phyloP scores from a whole-genome alignment of 2,113 vertebrate species.

The Pagrus major region DNA sequence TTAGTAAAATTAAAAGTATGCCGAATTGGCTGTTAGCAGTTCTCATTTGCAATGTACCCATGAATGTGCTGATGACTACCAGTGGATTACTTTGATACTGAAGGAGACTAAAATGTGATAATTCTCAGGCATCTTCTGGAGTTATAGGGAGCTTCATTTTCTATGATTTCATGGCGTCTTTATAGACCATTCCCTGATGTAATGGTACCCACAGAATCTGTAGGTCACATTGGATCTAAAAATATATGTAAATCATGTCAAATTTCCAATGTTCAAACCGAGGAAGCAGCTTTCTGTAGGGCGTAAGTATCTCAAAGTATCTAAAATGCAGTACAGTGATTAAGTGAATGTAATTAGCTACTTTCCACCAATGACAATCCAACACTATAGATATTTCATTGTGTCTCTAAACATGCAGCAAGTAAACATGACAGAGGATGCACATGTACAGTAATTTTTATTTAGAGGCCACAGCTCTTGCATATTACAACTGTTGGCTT shows the following conservation, averaged over 20 bases:
- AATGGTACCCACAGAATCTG: not conserved
- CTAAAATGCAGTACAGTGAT: not conserved
- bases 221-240: not conserved
- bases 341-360: not conserved
- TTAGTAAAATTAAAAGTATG: not conserved
- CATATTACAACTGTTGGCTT: conserved; percentile 99
- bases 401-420: not conserved
- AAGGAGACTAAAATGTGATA: not conserved
- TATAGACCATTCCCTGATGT: not conserved
- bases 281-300: not conserved
- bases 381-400: not conserved
- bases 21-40: not conserved
- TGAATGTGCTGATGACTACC: not conserved
- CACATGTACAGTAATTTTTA: conserved; percentile 95
- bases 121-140: too few species aligned
- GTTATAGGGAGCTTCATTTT: not conserved
- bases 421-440: conserved; percentile 62
- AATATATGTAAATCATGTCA: too few species aligned
- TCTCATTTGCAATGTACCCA: not conserved
- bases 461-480: conserved; percentile 99
- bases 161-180: not conserved
- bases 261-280: not conserved
- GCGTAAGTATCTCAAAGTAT: too few species aligned
- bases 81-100: not conserved
- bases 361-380: not conserved